Evolutionary conservation across 1,140 invertebrate species (phyloP).

Genomic region (Eurosta solidaginis): DNA sequence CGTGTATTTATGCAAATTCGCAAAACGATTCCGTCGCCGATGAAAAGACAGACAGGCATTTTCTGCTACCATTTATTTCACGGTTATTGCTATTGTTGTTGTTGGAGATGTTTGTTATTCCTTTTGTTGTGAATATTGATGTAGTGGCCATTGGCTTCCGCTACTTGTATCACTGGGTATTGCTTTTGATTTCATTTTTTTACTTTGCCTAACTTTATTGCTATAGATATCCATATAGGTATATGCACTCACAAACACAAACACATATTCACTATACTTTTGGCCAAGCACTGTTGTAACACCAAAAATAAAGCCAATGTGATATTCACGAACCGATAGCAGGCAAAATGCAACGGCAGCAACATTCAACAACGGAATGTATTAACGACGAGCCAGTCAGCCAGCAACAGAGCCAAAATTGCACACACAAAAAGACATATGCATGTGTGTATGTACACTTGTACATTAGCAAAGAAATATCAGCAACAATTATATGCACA

Average conservation of each 20-base stretch:
- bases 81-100: neutral
- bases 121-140: neutral
- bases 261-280: neutral
- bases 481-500: constrained; percentile 3
- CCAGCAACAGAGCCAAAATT: neutral
- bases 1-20: constrained; percentile 30
- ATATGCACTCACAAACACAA: neutral
- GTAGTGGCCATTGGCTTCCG: constrained; percentile 14
- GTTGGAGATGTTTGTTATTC: neutral
- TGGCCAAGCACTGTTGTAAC: constrained; percentile 1
- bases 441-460: too few species aligned
- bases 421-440: neutral
- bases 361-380: constrained; percentile 9
- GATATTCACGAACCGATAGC: constrained; percentile 24
- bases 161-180: constrained; percentile 16
- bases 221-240: constrained; percentile 28
- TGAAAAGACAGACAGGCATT: constrained; percentile 15
- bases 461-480: neutral
- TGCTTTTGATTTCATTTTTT: neutral
- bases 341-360: constrained; percentile 15
- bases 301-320: neutral
- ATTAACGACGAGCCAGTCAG: neutral
- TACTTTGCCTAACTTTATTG: neutral
- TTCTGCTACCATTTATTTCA: constrained; percentile 9
- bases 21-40: constrained; percentile 28